Percentiles rank a stretch among this genome's conserved stretches.
Evolutionary conservation across 2,888 invertebrate genomes (phyloP).

Genomic region (Scaptomyza caliginosa): DNA sequence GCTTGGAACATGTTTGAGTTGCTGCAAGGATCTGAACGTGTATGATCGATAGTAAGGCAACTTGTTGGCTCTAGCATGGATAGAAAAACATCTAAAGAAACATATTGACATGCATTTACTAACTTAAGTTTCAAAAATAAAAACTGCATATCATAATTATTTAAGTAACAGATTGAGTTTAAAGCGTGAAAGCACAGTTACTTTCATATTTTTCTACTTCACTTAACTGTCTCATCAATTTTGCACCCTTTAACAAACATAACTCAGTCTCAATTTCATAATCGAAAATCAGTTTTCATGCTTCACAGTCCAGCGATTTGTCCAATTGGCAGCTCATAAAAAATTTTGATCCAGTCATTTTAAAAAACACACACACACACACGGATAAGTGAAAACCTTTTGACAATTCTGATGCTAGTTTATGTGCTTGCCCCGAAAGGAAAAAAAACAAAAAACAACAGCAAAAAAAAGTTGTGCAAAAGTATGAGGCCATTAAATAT

Average conservation of each 20-base stretch:
- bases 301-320: conserved; percentile 65
- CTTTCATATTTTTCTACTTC: conserved; percentile 9
- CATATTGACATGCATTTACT: neutral
- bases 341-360: conserved; percentile 59
- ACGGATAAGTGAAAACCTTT: conserved; percentile 1
- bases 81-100: neutral
- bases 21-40: neutral
- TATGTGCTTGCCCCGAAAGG: conserved; percentile 53
- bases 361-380: conserved; percentile 42
- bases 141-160: neutral
- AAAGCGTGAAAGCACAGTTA: neutral
- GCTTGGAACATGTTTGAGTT: conserved; percentile 26
- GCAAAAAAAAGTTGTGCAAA: conserved; percentile 48
- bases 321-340: conserved; percentile 78
- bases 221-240: conserved; percentile 25
- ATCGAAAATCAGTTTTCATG: conserved; percentile 28
- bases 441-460: neutral
- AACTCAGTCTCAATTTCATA: conserved; percentile 22
- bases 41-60: neutral
- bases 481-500: conserved; percentile 75
- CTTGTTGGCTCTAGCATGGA: neutral
- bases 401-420: conserved; percentile 57
- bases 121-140: too few species aligned
- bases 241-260: conserved; percentile 24
- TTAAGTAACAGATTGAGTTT: conserved; percentile 3